These are phyloP conservation scores for Catagonus wagneri DNA, from an alignment of 2,113 vertebrate species.

Conservation along the genomic window DNA sequence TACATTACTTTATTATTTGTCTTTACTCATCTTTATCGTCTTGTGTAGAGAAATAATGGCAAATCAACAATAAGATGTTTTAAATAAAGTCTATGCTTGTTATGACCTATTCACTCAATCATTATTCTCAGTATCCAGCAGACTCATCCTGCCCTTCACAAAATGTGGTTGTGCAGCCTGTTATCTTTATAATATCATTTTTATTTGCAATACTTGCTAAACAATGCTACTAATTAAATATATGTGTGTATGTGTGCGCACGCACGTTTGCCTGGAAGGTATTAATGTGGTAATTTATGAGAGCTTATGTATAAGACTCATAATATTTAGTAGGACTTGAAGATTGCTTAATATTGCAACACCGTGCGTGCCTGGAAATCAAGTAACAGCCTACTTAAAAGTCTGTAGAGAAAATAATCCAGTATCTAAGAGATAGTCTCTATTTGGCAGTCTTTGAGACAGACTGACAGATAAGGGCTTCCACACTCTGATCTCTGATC, in stretches of 20 bases:
- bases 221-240: background rate
- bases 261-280: accelerated
- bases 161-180: background rate
- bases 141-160: background rate
- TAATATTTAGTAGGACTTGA: background rate
- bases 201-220: slow-evolving; percentile 13
- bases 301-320: background rate
- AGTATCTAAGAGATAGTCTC: background rate
- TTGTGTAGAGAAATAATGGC: background rate
- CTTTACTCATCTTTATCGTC: background rate
- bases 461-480: background rate
- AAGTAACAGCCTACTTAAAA: background rate
- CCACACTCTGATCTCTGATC: background rate
- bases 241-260: background rate
- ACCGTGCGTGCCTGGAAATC: background rate
- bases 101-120: background rate
- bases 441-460: background rate
- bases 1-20: background rate
- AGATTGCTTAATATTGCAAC: background rate
- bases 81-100: background rate
- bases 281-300: background rate
- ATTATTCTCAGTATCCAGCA: background rate
- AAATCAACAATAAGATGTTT: background rate
- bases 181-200: slow-evolving; percentile 4
- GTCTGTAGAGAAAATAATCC: background rate